A percentile compares a stretch with the other conserved stretches of the same genome.
Conservation (phyloP, 2,888 invertebrate genomes). For the Mythimna pallens region DNA sequence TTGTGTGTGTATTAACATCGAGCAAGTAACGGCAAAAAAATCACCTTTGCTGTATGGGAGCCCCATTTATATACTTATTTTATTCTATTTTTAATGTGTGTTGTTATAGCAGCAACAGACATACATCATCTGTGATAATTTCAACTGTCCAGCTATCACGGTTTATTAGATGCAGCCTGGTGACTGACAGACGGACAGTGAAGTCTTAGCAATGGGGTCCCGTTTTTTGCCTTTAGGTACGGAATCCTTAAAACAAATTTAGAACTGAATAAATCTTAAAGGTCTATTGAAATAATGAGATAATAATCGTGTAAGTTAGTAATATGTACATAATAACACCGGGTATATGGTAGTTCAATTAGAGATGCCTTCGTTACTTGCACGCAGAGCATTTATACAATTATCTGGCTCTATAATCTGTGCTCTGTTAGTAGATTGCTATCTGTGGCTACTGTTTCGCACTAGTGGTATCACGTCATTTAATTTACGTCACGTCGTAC, state of each 20-base stretch:
- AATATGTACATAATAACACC: constrained; percentile 29
- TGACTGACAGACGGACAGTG: no score
- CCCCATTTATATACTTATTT: no score
- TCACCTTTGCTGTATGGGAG: no score
- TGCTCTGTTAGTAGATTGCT: constrained; percentile 49
- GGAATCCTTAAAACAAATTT: not conserved
- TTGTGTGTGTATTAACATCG: no score
- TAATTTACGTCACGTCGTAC: constrained; percentile 62
- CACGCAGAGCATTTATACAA: constrained; percentile 43
- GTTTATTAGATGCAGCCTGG: no score
- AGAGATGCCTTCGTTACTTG: constrained; percentile 40
- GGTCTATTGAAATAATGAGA: constrained; percentile 32
- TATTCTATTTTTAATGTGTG: no score
- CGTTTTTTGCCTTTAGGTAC: no score
- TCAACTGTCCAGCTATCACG: no score
- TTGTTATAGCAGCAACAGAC: no score
- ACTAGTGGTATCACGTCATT: constrained; percentile 59
- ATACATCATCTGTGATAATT: no score
- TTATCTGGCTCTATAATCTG: constrained; percentile 52
- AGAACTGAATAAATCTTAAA: not conserved
- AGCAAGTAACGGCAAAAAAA: no score
- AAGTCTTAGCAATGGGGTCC: no score
- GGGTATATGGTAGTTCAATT: constrained; percentile 26
- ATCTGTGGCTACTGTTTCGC: constrained; percentile 55
- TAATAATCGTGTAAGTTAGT: constrained; percentile 10